Conservation (phyloP, 2,888 invertebrate genomes). For the Oconnorella tubifera region DNA sequence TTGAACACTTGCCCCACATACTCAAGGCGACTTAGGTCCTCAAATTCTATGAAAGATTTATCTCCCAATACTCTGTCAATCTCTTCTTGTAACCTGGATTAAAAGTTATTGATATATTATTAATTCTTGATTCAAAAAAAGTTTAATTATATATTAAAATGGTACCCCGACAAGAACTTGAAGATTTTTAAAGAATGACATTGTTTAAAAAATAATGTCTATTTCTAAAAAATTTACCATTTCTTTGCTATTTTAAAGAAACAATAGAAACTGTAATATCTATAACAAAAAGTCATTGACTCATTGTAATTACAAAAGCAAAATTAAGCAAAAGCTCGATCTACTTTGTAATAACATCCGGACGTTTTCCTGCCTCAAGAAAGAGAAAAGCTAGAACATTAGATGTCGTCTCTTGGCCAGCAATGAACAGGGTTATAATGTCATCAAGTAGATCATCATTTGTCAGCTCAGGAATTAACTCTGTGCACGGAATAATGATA, state of each 20-base stretch:
- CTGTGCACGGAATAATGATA: neutral
- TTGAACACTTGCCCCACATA: conserved; percentile 19
- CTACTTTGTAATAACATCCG: too few relatives aligned
- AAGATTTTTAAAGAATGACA: too few relatives aligned
- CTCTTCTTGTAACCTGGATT: conserved; percentile 10
- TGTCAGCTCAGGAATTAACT: conserved; percentile 1
- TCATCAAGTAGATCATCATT: conserved; percentile 18
- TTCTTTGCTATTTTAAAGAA: too few relatives aligned
- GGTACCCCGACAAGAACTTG: too few relatives aligned
- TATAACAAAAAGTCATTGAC: too few relatives aligned
- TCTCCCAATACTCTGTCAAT: conserved; percentile 12
- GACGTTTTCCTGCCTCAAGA: conserved; percentile 11
- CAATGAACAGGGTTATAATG: conserved; percentile 15
- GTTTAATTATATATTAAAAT: too few relatives aligned
- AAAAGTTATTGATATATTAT: neutral
- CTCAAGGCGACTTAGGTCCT: conserved; percentile 7
- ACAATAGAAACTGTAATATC: too few relatives aligned
- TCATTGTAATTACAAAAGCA: too few relatives aligned
- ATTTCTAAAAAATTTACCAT: too few relatives aligned
- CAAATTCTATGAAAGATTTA: conserved; percentile 1
- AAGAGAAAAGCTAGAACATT: conserved; percentile 14
- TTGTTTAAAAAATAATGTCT: too few relatives aligned
- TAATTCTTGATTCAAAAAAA: too few relatives aligned
- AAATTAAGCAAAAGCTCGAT: too few relatives aligned
- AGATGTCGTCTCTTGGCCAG: conserved; percentile 22